Conservation (phyloP, 2,797 vertebrate genomes). For the Bufotes viridis region DNA sequence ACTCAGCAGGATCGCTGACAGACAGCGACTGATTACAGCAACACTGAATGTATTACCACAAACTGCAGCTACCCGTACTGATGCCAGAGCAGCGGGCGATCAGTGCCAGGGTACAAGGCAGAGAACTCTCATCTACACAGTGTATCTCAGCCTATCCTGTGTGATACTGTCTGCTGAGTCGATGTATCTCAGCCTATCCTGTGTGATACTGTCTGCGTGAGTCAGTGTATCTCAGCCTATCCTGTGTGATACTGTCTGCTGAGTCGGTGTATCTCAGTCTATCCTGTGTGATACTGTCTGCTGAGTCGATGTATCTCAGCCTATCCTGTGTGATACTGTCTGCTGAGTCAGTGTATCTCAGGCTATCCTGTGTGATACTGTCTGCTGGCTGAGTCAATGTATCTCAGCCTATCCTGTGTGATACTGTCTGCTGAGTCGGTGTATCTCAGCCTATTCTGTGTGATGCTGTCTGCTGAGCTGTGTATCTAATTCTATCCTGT, state of each 20-base stretch:
- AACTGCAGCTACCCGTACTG: neutral
- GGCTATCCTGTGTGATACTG: neutral
- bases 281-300: neutral
- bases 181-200: neutral
- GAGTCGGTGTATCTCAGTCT: neutral
- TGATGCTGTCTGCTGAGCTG: neutral
- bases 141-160: neutral
- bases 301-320: neutral
- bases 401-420: neutral
- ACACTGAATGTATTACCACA: conserved; percentile 5
- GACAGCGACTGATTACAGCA: neutral
- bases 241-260: neutral
- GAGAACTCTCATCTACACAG: too few relatives aligned
- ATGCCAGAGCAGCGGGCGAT: neutral
- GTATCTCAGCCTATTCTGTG: neutral
- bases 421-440: neutral
- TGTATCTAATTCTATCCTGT: neutral
- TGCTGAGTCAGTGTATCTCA: neutral
- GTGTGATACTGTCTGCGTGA: neutral
- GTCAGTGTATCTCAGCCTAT: neutral
- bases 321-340: neutral
- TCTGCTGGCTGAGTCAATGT: neutral
- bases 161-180: neutral
- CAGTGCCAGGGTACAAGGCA: neutral
- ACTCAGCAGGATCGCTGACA: neutral